A percentile compares a stretch with the other conserved stretches of the same genome.
Conservation (phyloP, 2,113 vertebrate species). For the Zapornia atra region DNA sequence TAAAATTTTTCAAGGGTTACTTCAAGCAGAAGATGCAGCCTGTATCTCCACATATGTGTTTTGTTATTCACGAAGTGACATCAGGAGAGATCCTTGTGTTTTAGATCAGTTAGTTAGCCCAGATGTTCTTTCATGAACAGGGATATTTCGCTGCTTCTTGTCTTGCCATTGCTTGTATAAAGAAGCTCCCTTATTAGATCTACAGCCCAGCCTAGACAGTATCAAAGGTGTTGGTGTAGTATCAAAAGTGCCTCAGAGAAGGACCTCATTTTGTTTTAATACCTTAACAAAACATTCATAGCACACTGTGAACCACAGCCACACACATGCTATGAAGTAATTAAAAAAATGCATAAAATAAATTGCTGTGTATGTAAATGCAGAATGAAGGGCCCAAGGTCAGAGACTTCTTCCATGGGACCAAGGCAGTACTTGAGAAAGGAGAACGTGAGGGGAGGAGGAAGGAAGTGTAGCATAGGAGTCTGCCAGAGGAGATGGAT, state of each 20-base stretch:
- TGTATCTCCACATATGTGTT: not conserved
- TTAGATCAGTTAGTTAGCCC: not conserved
- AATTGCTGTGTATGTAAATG: not conserved
- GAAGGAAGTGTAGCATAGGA: not conserved
- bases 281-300: fast-evolving
- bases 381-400: not conserved
- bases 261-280: not conserved
- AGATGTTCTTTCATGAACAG: not conserved
- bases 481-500: not conserved
- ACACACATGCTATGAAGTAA: not conserved
- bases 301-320: not conserved
- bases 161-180: not conserved
- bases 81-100: not conserved
- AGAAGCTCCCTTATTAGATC: not conserved
- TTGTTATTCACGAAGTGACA: not conserved
- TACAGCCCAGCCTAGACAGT: not conserved
- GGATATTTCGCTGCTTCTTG: not conserved
- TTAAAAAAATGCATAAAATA: not conserved
- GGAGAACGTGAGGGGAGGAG: not conserved
- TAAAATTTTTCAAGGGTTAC: not conserved
- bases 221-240: not conserved
- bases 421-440: not conserved
- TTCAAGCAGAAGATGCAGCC: not conserved
- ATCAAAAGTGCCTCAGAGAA: not conserved
- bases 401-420: not conserved